Evolutionary conservation across 2,888 invertebrate species (phyloP).

Genomic region (Diaprepes abbreviatus): DNA sequence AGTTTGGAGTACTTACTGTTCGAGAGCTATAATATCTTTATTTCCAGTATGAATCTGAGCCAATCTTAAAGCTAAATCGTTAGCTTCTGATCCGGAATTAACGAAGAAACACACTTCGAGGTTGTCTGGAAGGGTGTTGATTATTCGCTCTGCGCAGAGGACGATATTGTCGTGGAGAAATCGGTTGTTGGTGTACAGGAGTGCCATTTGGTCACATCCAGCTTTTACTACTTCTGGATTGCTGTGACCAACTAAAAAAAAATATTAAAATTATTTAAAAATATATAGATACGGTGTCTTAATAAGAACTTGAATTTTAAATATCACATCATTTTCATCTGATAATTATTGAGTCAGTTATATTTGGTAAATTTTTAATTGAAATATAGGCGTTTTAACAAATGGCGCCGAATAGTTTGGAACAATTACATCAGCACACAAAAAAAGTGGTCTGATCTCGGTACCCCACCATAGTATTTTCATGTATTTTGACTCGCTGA

Average conservation of each 20-base stretch:
- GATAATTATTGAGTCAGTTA: too few species aligned
- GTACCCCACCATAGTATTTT: too few species aligned
- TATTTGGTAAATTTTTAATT: too few species aligned
- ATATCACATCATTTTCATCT: too few species aligned
- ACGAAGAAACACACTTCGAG: conserved; percentile 95
- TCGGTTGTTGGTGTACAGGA: conserved; percentile 94
- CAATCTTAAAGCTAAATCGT: conserved; percentile 94
- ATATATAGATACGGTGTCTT: too few species aligned
- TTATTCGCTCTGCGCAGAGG: conserved; percentile 87
- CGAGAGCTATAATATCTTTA: conserved; percentile 91
- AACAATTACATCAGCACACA: too few species aligned
- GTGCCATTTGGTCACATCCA: conserved; percentile 90
- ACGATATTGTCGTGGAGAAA: conserved; percentile 97
- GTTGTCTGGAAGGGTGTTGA: conserved; percentile 85
- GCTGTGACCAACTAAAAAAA: conserved; percentile 92
- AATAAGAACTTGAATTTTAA: too few species aligned
- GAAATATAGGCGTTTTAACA: too few species aligned
- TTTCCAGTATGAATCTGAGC: conserved; percentile 91
- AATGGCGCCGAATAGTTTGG: too few species aligned
- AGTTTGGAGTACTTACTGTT: conserved; percentile 86
- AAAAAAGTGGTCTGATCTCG: too few species aligned
- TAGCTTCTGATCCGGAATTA: conserved; percentile 99
- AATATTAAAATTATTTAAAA: too few species aligned
- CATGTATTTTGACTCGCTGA: too few species aligned
- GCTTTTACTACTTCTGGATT: conserved; percentile 95